These are phyloP conservation scores for Neosilurus mollespiculum DNA, from an alignment of 2,797 vertebrate genomes.

Conservation along the genomic window DNA sequence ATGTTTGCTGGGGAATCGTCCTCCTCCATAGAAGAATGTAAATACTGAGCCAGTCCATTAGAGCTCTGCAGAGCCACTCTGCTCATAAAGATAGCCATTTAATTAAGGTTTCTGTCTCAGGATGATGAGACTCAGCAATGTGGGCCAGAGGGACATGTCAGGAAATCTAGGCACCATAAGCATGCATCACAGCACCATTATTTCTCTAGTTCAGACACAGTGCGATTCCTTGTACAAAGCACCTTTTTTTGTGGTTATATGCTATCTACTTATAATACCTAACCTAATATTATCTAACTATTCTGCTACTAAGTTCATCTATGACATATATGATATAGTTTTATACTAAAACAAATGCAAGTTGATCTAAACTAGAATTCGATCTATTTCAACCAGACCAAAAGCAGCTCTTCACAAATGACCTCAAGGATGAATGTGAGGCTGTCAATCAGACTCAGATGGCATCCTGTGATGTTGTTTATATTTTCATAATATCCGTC, in stretches of 20 bases:
- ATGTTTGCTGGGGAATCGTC: conserved; percentile 13
- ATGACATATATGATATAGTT: background rate
- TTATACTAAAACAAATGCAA: background rate
- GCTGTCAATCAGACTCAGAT: background rate
- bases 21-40: conserved; percentile 29
- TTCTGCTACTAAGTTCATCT: background rate
- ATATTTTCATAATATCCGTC: background rate
- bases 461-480: background rate
- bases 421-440: background rate
- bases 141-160: conserved; percentile 12
- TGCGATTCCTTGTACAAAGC: background rate
- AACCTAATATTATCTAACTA: background rate
- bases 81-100: conserved; percentile 31
- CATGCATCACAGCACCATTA: conserved; percentile 12
- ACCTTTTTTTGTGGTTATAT: background rate
- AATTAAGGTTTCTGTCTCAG: conserved; percentile 34
- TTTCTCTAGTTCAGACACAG: conserved; percentile 15
- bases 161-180: background rate
- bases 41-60: conserved; percentile 34
- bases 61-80: conserved; percentile 10
- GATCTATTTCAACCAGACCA: background rate
- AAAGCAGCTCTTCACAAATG: background rate
- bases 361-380: too few species aligned
- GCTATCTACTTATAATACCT: background rate
- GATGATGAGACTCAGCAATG: conserved; percentile 1